Percentiles rank a stretch among this genome's conserved stretches.
These are phyloP conservation scores for Hippoglossus stenolepis DNA, from an alignment of 2,113 vertebrate species.

Conservation along the genomic window DNA sequence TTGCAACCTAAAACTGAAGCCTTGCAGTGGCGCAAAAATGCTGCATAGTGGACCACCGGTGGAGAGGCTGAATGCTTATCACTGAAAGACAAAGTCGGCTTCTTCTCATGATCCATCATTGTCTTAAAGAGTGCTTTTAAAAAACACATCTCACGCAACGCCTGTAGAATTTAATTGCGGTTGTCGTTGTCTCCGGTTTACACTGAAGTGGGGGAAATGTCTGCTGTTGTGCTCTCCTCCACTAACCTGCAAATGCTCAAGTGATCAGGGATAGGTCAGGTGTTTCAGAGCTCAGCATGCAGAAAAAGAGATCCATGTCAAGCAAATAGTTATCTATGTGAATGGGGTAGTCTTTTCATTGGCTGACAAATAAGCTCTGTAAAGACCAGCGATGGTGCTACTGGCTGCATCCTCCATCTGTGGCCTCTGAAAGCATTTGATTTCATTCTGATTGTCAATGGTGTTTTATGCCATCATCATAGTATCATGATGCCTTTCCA, in stretches of 20 bases:
- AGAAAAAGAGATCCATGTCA: constrained; percentile 46
- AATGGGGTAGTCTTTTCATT: constrained; percentile 45
- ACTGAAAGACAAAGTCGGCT: constrained; percentile 52
- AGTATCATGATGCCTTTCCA: constrained; percentile 74
- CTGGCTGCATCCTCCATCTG: constrained; percentile 50
- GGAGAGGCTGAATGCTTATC: constrained; percentile 58
- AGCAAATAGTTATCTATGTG: constrained; percentile 58
- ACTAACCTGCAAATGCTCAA: constrained; percentile 58
- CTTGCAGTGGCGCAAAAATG: constrained; percentile 67
- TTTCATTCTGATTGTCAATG: constrained; percentile 68
- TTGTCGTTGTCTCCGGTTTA: constrained; percentile 24
- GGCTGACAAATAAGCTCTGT: constrained; percentile 52
- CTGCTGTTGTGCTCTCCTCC: constrained; percentile 31
- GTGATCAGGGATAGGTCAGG: constrained; percentile 37
- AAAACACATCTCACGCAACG: constrained; percentile 13
- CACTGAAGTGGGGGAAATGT: constrained; percentile 28
- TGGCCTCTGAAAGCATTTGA: constrained; percentile 55
- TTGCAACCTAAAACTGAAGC: constrained; percentile 62
- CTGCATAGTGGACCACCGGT: constrained; percentile 65
- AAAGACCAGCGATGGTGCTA: constrained; percentile 27
- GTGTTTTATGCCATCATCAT: constrained; percentile 54
- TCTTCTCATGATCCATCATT: constrained; percentile 45
- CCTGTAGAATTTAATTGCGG: constrained; percentile 20
- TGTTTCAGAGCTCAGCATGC: constrained; percentile 53
- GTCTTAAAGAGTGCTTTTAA: constrained; percentile 44